Conservation (phyloP, 92 coral and sea anemone genomes). For the Actinostola sp. region DNA sequence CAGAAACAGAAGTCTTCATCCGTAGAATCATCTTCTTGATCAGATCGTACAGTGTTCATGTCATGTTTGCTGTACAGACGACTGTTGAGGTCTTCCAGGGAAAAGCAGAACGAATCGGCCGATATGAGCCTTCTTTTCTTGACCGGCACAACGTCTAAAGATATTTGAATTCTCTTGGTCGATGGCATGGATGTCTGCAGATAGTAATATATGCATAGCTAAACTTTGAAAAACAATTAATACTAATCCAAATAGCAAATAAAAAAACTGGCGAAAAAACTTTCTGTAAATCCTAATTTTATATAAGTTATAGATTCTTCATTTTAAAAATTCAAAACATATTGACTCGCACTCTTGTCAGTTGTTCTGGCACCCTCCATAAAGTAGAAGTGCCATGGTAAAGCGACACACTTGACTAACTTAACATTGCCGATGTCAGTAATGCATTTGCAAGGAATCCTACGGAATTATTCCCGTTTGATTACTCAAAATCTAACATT, state of each 20-base stretch:
- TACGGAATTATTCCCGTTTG: too few relatives aligned
- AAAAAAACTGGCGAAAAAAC: too few relatives aligned
- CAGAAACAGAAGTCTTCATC: slow-evolving; percentile 37
- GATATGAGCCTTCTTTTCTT: slow-evolving; percentile 20
- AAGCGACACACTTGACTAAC: too few relatives aligned
- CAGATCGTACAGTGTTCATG: neutral
- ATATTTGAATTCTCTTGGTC: neutral
- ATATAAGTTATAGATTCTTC: too few relatives aligned
- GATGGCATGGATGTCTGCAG: neutral
- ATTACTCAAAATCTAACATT: too few relatives aligned
- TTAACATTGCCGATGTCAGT: too few relatives aligned
- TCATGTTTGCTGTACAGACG: slow-evolving; percentile 31
- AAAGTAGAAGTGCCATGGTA: too few relatives aligned
- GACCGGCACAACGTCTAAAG: neutral
- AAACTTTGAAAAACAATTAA: neutral
- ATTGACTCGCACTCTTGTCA: too few relatives aligned
- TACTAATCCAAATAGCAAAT: neutral
- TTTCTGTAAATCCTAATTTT: too few relatives aligned
- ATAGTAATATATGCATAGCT: neutral
- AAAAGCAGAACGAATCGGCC: slow-evolving; percentile 24
- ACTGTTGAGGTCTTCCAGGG: slow-evolving; percentile 30
- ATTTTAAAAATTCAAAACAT: too few relatives aligned
- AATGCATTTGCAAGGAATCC: too few relatives aligned
- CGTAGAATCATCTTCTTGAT: neutral
- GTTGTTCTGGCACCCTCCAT: too few relatives aligned